phyloP scores from a whole-genome alignment of 2,888 invertebrate species.

The Tupiocoris notatus region DNA sequence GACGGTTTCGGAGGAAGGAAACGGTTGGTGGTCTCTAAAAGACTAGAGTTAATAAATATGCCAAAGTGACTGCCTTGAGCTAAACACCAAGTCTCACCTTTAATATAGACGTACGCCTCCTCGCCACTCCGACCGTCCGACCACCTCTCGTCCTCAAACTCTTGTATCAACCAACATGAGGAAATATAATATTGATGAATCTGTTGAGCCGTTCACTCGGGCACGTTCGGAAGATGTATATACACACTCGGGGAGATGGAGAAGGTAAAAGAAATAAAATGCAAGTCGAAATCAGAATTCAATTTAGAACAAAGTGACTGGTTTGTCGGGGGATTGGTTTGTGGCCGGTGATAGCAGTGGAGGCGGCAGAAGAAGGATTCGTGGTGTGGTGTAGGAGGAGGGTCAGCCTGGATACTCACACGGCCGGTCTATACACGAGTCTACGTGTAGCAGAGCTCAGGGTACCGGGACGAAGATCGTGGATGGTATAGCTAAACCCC shows the following conservation, averaged over 20 bases:
- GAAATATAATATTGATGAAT: constrained; percentile 42
- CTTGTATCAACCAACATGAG: too few relatives aligned
- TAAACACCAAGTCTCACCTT: constrained; percentile 42
- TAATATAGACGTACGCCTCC: constrained; percentile 40
- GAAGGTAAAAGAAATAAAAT: constrained; percentile 16
- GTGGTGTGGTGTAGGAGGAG: background rate
- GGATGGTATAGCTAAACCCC: background rate
- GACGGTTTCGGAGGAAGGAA: constrained; percentile 20
- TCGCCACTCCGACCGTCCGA: background rate
- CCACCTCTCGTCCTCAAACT: too few relatives aligned
- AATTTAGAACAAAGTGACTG: constrained; percentile 41
- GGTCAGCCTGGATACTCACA: background rate
- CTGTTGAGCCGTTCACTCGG: constrained; percentile 27
- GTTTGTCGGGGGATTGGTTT: constrained; percentile 13
- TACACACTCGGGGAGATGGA: background rate
- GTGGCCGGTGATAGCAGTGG: background rate
- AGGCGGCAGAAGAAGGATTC: background rate
- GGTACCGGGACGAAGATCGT: background rate
- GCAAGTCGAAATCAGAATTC: constrained; percentile 42
- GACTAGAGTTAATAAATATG: constrained; percentile 35
- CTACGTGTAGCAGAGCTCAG: background rate
- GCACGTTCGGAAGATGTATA: constrained; percentile 31
- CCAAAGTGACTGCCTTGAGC: constrained; percentile 39
- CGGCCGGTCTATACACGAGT: background rate
- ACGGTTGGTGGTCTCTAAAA: constrained; percentile 31